Base-by-base conservation (phyloP, 2,113 vertebrate genomes). In the Oreochromis tanganicae region DNA sequence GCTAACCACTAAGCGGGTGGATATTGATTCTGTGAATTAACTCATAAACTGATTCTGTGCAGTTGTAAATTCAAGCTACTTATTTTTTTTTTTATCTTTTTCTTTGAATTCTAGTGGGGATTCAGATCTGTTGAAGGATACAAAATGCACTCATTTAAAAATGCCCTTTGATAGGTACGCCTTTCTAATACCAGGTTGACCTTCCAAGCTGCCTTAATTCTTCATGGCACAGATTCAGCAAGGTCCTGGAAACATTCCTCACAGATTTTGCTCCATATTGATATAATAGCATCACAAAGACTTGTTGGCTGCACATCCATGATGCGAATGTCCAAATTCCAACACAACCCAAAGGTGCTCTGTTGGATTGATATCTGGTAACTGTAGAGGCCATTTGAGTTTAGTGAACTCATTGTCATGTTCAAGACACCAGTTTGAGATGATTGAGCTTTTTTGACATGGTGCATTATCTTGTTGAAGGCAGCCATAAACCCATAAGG, bases 141-240 rank as follows among this genome's bases (percentile, higher is more conserved):
- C 41, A 73, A 73, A 27, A 46, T 73, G 66, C n/a, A 16, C 66
- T 73, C 21, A 27, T 27, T 27, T 16, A 29, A 29, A 56, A 57
- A 61, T 32, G 14, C 14, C 14, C 57, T 61, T 32, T 32, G 14
- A 32, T 61, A 17, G 2, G 3, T 61, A 46, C 1, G 0, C 24
- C 38, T 27, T 16, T 73, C n/a, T 73, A 24, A 16, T 46, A 27
- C 13, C 21, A 24, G 2, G 3, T 46, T 71, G 5, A 38, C 38
- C 21, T 73, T 24, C 17, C 0, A 41, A 46, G 16, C 27, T 73
- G 14, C 21, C 1, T 46, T 46, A 0, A 73, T 46, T 73, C 1
- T 73, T 46, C 21, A 68, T 9, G 68, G 41, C 8, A 46, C 41
- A 73, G 68, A 73, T 73, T 46, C 8, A 46, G 10, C 41, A 17